Evolutionary conservation across 2,113 vertebrate genomes (phyloP), one percentile per base, ranked within the genome.

Genomic region (Gavia stellata): DNA sequence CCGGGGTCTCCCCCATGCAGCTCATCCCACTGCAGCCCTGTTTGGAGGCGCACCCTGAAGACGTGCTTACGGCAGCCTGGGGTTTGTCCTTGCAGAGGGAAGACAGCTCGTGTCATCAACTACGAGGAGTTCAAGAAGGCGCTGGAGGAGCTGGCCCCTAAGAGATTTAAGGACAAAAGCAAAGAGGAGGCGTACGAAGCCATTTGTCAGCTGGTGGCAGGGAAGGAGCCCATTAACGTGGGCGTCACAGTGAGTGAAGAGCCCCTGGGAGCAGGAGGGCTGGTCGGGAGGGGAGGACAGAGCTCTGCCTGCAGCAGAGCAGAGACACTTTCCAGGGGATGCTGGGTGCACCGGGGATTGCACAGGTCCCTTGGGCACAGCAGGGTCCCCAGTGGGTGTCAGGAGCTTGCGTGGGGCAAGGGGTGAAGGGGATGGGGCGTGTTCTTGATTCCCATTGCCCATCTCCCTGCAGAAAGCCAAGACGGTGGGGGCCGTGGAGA

Each of bases 51-150:
- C 19, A 40, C 14, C 28, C 34, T 19, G 24, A 31, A 36, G 77
- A 15, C 0, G 0, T n/a, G 84, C 52, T 86, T 33, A 36, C 3
- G 6, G 40, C 62, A 68, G 25, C 44, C 49, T 20, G 59, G 47
- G 17, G 44, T 49, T 73, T 86, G 50, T 92, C 49, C 50, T 92
- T 90, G 56, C 95, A 99, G 99, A 93, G 98, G 97, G 53, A 99
- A 99, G 97, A 98, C 99, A 6, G 98, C 99, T 40, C 98, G 99
- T 1, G 98, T 99, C 94, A 99, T 99, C 95, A 99, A 98, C 87
- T 99, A 98, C 0, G 98, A 99, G 97, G 99, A 99, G 97, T 99
- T 99, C 94, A 98, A 98, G 91, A 98, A 97, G 86, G 99, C 99
- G 1, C 97, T 99, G 96, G 98, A 99, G 83, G 99, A 99, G 42